phyloP scores from a whole-genome alignment of 1,140 invertebrate genomes.

The Drosophila navojoa region DNA sequence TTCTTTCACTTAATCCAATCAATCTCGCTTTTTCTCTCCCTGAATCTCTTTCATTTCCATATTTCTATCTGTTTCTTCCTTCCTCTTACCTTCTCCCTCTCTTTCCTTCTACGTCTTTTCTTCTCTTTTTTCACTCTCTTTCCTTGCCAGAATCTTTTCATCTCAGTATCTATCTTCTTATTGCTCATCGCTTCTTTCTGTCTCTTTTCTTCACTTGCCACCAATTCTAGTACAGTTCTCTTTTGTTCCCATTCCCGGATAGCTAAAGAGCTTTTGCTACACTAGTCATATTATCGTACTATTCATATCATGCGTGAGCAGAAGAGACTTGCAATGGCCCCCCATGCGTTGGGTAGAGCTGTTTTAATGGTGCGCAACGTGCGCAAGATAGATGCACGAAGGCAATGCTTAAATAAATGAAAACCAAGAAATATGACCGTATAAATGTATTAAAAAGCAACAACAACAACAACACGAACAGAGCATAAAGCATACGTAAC shows the following conservation, averaged over 20 bases:
- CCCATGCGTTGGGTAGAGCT: constrained; percentile 1
- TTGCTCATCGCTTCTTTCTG: too few relatives aligned
- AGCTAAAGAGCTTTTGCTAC: not conserved
- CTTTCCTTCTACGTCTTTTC: too few relatives aligned
- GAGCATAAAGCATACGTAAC: constrained; percentile 27
- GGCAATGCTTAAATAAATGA: constrained; percentile 52
- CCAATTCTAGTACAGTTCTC: too few relatives aligned
- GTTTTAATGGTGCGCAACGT: constrained; percentile 35
- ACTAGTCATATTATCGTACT: not conserved
- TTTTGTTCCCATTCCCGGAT: too few relatives aligned
- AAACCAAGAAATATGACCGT: constrained; percentile 51
- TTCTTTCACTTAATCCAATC: too few relatives aligned
- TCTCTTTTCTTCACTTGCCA: too few relatives aligned
- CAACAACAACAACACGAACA: constrained; percentile 20
- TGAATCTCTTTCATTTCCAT: not conserved
- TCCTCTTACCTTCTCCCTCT: too few relatives aligned
- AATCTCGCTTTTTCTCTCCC: too few relatives aligned
- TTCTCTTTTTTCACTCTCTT: not conserved
- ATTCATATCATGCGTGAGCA: not conserved
- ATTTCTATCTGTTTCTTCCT: too few relatives aligned
- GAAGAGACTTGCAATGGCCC: too few relatives aligned
- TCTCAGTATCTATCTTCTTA: not conserved
- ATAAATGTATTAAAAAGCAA: constrained; percentile 59
- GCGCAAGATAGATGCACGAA: constrained; percentile 51
- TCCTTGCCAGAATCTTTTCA: not conserved